Conservation (phyloP, 2,797 vertebrate species). For the Gambelia wislizenii region DNA sequence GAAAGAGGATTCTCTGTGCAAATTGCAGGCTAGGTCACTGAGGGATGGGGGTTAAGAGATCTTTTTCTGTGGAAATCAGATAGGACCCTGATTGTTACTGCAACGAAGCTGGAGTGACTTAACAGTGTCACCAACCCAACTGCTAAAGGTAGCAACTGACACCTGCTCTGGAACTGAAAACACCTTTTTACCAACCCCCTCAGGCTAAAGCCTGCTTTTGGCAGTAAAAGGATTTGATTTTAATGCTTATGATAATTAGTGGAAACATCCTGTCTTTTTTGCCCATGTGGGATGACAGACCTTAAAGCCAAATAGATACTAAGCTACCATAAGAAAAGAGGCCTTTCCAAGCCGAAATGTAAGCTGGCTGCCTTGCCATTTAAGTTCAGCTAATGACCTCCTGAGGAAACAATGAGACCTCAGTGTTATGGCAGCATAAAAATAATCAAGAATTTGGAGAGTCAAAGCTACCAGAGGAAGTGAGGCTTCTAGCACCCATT, state of each 20-base stretch:
- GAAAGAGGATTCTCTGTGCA: not conserved
- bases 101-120: not conserved
- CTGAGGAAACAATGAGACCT: not conserved
- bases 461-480: not conserved
- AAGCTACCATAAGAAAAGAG: not conserved
- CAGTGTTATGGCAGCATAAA: not conserved
- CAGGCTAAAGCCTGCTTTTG: not conserved
- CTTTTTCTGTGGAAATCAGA: not conserved
- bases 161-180: no score
- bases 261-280: not conserved
- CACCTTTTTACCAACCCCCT: not conserved
- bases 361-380: not conserved
- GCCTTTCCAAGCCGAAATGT: not conserved
- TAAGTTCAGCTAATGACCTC: not conserved
- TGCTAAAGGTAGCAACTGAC: not conserved
- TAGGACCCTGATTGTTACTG: not conserved
- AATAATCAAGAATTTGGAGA: not conserved
- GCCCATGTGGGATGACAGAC: not conserved
- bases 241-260: not conserved
- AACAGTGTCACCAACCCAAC: not conserved
- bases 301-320: not conserved
- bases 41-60: not conserved
- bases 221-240: not conserved
- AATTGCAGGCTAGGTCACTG: not conserved
- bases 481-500: conserved; percentile 9